phyloP scores from a whole-genome alignment of 2,113 vertebrate species.

The Mixornis gularis region DNA sequence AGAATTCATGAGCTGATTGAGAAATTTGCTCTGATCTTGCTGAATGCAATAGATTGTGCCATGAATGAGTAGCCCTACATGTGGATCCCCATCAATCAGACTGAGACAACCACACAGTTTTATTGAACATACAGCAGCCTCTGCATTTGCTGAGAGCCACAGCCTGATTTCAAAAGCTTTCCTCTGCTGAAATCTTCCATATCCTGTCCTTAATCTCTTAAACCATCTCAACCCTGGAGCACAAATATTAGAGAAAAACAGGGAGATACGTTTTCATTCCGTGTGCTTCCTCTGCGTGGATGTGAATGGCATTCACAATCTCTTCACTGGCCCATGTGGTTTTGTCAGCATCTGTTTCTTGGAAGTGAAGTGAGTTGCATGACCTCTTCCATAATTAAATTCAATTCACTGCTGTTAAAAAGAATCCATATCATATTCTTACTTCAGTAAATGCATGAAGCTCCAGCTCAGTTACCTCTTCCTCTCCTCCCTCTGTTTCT shows the following conservation, averaged over 20 bases:
- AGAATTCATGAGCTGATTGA: not conserved
- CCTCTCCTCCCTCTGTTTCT: not conserved
- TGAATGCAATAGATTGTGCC: not conserved
- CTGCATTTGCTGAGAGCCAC: not conserved
- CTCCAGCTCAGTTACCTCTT: not conserved
- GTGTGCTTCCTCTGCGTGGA: not conserved
- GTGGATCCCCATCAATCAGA: not conserved
- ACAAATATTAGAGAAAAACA: conserved; percentile 10
- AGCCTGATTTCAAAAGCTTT: not conserved
- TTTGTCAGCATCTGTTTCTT: conserved; percentile 13
- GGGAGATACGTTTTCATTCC: not conserved
- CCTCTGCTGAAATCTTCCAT: conserved; percentile 26
- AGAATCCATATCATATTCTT: not conserved
- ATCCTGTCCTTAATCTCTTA: conserved; percentile 35
- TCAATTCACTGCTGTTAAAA: not conserved
- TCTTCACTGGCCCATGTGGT: not conserved
- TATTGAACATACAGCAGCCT: not conserved
- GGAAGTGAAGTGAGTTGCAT: not conserved
- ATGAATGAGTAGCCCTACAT: not conserved
- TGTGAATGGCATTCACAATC: not conserved
- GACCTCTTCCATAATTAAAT: not conserved
- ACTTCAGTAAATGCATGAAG: not conserved
- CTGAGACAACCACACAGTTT: not conserved
- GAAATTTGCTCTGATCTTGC: not conserved
- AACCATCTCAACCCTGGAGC: not conserved